These are phyloP conservation scores for Ctenopoma kingsleyae DNA, from an alignment of 2,797 vertebrate genomes.

Conservation along the genomic window DNA sequence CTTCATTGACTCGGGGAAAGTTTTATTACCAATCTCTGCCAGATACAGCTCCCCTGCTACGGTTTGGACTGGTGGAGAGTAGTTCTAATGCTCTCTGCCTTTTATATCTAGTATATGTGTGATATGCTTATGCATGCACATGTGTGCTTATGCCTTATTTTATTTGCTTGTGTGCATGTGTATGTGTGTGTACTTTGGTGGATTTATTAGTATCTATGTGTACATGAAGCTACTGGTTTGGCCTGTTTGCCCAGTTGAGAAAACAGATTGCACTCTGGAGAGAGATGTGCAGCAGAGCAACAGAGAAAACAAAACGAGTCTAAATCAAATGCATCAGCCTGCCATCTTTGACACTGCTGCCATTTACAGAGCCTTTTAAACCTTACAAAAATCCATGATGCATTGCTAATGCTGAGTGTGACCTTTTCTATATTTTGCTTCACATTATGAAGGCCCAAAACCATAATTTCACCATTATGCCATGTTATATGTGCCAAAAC, in stretches of 20 bases:
- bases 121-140: slow-evolving; percentile 38
- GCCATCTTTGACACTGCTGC: slow-evolving; percentile 32
- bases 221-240: slow-evolving; percentile 4
- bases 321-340: slow-evolving; percentile 22
- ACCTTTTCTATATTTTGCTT: slow-evolving; percentile 30
- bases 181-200: slow-evolving; percentile 8
- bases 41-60: slow-evolving; percentile 62
- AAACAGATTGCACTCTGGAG: slow-evolving; percentile 62
- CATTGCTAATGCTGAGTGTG: slow-evolving; percentile 42
- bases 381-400: slow-evolving; percentile 22
- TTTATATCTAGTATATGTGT: slow-evolving; percentile 31
- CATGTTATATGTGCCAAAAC: not conserved
- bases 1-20: slow-evolving; percentile 64
- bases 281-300: slow-evolving; percentile 32
- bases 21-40: slow-evolving; percentile 72
- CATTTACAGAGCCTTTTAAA: slow-evolving; percentile 38
- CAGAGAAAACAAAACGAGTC: slow-evolving; percentile 29
- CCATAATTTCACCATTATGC: slow-evolving; percentile 5
- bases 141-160: slow-evolving; percentile 26
- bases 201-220: slow-evolving; percentile 18
- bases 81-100: slow-evolving; percentile 22
- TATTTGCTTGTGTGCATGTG: slow-evolving; percentile 6
- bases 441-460: not conserved
- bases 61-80: slow-evolving; percentile 31
- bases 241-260: slow-evolving; percentile 63